A percentile compares a stretch with the other conserved stretches of the same genome.
Evolutionary conservation across 2,113 vertebrate species (phyloP).

Genomic region (Rhynchomys soricoides): DNA sequence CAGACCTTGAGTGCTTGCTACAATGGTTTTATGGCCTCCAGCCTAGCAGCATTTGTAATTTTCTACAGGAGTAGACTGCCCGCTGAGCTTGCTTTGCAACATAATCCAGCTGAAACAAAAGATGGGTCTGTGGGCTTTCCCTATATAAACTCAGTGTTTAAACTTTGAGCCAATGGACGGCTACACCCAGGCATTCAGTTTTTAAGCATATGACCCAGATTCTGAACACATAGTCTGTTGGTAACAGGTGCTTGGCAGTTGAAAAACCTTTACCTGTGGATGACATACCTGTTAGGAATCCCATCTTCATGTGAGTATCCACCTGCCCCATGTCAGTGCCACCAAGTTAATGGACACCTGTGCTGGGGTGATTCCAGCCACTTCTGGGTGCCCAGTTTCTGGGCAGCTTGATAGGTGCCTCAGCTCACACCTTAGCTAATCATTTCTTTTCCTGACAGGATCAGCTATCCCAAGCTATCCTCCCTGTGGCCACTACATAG

Average conservation of each 20-base stretch:
- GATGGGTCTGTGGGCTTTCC: too few species aligned
- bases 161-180: too few species aligned
- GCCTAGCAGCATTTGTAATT: too few species aligned
- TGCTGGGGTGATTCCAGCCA: neutral
- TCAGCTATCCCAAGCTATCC: neutral
- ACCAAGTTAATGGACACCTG: neutral
- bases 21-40: too few species aligned
- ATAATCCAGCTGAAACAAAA: too few species aligned
- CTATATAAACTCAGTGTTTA: too few species aligned
- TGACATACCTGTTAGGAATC: neutral
- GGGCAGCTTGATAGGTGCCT: neutral
- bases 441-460: neutral
- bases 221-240: neutral
- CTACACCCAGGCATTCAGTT: neutral
- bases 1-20: too few species aligned
- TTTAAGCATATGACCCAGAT: neutral
- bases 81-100: too few species aligned
- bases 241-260: neutral
- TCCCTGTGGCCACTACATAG: neutral
- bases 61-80: too few species aligned
- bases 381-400: neutral
- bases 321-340: neutral
- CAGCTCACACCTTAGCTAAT: neutral
- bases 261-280: neutral
- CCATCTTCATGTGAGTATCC: neutral